Evolutionary conservation across 2,888 invertebrate species (phyloP), one percentile per base, ranked within the genome.

Genomic region (Ennomos quercinarius): DNA sequence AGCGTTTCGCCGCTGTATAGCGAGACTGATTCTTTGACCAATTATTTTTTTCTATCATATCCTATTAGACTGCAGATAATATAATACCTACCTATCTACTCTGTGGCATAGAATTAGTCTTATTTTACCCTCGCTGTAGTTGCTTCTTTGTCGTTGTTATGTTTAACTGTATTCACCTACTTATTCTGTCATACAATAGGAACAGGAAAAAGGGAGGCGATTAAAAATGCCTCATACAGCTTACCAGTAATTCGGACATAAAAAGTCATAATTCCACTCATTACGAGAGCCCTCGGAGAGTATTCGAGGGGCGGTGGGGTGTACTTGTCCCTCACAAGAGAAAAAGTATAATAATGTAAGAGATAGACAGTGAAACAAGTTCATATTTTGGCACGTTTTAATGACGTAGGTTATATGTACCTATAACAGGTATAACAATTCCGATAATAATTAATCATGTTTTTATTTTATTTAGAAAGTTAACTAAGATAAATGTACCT

Each of bases 221-320:
- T 71, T 66, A 61, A 61, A 64, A 63, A 54, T 56, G 58, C 61
- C 59, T 54, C 42, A 43, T 61, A 51, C 61, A 70, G 74, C 74
- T 81, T 72, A 78, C 73, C 74, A 79, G 76, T 77, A 76, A 81
- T 82, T 82, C 69, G 69, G 71, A 74, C 68, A 76, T 71, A 80
- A 80, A 82, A 87, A 87, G 78, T 82, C 86, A 81, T 86, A 87
- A 87, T 86, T 84, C 86, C 84, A 73, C 87, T 86, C 81, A 82
- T 83, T 86, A 82, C 72, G 75, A 76, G 70, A 72, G 75, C 69
- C 73, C 72, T 66, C 60, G 46, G 61, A 63, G 73, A 65, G 68
- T 73, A 72, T 73, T 76, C 44, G 74, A 72, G 73, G 71, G 67
- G 61, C 27, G 53, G 53, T 11, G 51, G 56, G 60, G 11, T 49